Evolutionary conservation across 2,888 invertebrate species (phyloP), one percentile per base, ranked within the genome.

Genomic region (Heliconius charithonia): DNA sequence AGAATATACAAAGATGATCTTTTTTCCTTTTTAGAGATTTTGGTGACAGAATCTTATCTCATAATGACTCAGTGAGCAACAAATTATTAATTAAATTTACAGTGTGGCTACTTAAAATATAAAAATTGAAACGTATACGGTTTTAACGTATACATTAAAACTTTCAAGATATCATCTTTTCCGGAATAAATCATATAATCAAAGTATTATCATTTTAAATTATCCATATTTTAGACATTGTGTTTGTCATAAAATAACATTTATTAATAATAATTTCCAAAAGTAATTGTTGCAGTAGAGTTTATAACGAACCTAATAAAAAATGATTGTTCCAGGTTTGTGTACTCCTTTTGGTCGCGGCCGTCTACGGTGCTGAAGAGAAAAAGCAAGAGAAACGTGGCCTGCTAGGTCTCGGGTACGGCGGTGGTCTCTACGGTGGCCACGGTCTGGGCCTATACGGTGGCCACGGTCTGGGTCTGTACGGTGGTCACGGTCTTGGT

Each of bases 321-420:
- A 66, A 32, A 3, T 62, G 4, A 25, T 72, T n/a, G 41, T 83
- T 84, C 1, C 87, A 94, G 94, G 81, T 93, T 84, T 92, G 90
- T 82, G 84, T 92, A 25, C 81, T 94, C 77, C 85, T 94, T 79
- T 81, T 94, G 85, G 88, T 88, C 63, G 89, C 85, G 27, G 92
- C 88, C 69, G 93, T 87, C 77, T 87, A 85, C 85, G 90, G 87
- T 81, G 92, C 89, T 2, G 94, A 93, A 67, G 94, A 95, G 87
- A 94, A 94, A 88, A 94, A 94, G 87, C 91, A 88, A 77, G 93
- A 94, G 86, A 94, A 95, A 85, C 90, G 95, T 4, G 95, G 93
- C 81, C 90, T 95, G 82, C 88, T 95, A 80, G 95, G 93, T 62
- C 91, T 95, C 83, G 93, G 94, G 82, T 94, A 83, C 69, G 85